Percentiles rank a stretch among this genome's conserved stretches.
Evolutionary conservation across 2,888 invertebrate species (phyloP).

Genomic region (Cordilura impudica): DNA sequence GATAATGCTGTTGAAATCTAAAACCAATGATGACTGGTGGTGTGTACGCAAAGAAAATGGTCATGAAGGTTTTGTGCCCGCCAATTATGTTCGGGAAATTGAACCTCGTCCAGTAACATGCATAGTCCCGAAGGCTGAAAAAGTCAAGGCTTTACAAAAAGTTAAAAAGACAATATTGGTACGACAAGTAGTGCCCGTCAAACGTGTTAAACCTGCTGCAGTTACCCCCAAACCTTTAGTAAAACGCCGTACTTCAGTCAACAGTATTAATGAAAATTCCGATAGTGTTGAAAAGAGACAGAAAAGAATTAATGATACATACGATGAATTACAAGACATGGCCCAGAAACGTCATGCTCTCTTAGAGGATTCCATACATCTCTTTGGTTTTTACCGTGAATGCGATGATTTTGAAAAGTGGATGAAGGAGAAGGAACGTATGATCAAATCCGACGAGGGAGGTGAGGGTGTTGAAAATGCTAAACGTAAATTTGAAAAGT

Average conservation of each 20-base stretch:
- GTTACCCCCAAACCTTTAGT: slow-evolving; percentile 74
- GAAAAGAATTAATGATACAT: slow-evolving; percentile 88
- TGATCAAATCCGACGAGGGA: slow-evolving; percentile 88
- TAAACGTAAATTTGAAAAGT: slow-evolving; percentile 96
- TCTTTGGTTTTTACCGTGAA: slow-evolving; percentile 96
- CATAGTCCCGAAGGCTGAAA: slow-evolving; percentile 91
- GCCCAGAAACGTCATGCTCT: slow-evolving; percentile 89
- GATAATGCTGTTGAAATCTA: slow-evolving; percentile 92
- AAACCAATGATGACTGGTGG: slow-evolving; percentile 99
- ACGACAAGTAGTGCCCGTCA: slow-evolving; percentile 89
- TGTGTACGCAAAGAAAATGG: slow-evolving; percentile 95
- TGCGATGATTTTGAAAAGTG: slow-evolving; percentile 98
- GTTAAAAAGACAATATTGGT: slow-evolving; percentile 94
- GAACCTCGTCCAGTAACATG: slow-evolving; percentile 91
- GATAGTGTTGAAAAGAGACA: slow-evolving; percentile 90
- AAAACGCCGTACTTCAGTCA: slow-evolving; percentile 76
- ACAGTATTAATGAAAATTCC: slow-evolving; percentile 80
- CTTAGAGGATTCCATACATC: slow-evolving; percentile 93
- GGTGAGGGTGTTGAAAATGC: slow-evolving; percentile 94
- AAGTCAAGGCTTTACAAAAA: slow-evolving; percentile 88
- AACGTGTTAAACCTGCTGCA: slow-evolving; percentile 80
- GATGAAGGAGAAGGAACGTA: slow-evolving; percentile 96
- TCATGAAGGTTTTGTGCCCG: slow-evolving; percentile 97
- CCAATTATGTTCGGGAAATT: slow-evolving; percentile 95
- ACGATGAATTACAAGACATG: slow-evolving; percentile 88